Percentiles rank a stretch among this genome's conserved stretches.
Evolutionary conservation across 2,113 vertebrate genomes (phyloP).

Genomic region (Nasalis larvatus): DNA sequence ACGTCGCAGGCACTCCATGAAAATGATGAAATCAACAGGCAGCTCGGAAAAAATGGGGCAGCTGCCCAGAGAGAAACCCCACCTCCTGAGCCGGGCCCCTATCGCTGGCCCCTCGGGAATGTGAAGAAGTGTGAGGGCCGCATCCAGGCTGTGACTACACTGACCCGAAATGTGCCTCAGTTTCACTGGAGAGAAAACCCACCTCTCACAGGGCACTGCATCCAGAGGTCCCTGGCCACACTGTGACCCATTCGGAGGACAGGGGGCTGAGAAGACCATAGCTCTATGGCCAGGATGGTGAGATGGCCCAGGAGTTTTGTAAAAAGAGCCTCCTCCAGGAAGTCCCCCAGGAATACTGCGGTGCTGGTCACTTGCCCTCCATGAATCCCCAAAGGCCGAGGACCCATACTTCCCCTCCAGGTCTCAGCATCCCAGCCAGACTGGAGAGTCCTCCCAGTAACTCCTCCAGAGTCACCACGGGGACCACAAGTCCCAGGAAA

Average conservation of each 20-base stretch:
- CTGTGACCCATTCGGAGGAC: neutral
- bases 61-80: neutral
- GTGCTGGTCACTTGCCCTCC: neutral
- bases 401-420: neutral
- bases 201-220: neutral
- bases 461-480: neutral
- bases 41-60: neutral
- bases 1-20: neutral
- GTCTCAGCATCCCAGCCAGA: neutral
- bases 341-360: neutral
- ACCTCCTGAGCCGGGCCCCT: neutral
- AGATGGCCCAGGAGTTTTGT: neutral
- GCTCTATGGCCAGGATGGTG: neutral
- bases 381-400: neutral
- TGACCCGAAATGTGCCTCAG: neutral
- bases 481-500: neutral
- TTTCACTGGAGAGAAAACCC: neutral
- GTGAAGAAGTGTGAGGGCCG: neutral
- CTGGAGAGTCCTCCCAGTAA: neutral
- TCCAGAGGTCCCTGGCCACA: neutral
- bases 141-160: neutral
- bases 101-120: accelerated
- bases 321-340: neutral
- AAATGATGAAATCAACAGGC: neutral
- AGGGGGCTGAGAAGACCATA: neutral